Evolutionary conservation across 2,888 invertebrate genomes (phyloP).

Genomic region (Lacanobia oleracea): DNA sequence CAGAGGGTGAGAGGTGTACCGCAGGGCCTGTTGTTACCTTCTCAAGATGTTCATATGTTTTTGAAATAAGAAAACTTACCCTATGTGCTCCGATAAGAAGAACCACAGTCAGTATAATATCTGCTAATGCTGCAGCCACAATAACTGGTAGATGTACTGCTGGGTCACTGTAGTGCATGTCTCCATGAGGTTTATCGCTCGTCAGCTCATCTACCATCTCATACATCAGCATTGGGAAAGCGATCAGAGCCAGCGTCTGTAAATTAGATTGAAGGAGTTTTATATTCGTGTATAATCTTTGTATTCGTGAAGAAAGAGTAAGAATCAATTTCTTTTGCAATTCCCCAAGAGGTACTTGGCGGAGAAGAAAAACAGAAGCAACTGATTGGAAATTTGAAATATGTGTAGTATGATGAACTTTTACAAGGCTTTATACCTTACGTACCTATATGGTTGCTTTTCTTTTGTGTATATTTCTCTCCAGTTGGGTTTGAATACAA

Average conservation of each 20-base stretch:
- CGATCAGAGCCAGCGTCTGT: slow-evolving; percentile 77
- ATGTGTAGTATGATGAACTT: no score
- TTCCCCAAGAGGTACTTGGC: no score
- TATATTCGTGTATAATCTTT: not conserved
- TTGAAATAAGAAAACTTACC: slow-evolving; percentile 59
- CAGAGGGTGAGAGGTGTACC: no score
- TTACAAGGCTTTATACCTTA: no score
- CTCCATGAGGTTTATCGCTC: slow-evolving; percentile 59
- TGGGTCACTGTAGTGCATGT: slow-evolving; percentile 60
- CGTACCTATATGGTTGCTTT: no score
- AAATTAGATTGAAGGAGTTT: slow-evolving; percentile 35
- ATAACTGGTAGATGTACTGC: slow-evolving; percentile 74
- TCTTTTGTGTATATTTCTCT: no score
- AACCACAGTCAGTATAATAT: slow-evolving; percentile 74
- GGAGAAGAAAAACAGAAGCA: no score
- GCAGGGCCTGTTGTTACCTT: no score
- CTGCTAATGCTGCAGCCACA: slow-evolving; percentile 71
- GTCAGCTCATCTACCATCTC: slow-evolving; percentile 74
- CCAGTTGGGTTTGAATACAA: no score
- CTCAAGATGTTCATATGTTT: no score
- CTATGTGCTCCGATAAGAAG: slow-evolving; percentile 78
- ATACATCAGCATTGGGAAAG: slow-evolving; percentile 76
- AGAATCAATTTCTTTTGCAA: no score
- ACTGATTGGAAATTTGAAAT: no score
- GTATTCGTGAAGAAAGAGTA: not conserved